Evolutionary conservation across 2,888 invertebrate genomes (phyloP), one percentile per base, ranked within the genome.

Genomic region (Coelogynopora nodosa): DNA sequence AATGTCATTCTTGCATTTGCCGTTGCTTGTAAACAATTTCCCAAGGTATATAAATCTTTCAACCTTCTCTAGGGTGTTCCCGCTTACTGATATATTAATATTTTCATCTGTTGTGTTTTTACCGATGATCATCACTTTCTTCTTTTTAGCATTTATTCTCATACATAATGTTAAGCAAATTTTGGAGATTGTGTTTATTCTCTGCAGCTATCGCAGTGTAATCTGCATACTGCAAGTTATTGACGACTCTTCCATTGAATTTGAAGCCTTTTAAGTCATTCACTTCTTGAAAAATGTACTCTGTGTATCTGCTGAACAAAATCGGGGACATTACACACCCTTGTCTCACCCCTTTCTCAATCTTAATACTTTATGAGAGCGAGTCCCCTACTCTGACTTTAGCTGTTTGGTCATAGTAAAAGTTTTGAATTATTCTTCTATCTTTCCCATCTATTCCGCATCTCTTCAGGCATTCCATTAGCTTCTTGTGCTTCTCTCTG

Each of bases 371-470:
- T n/a, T n/a, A n/a, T n/a, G 49, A 49, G 18, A 49, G 49, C 49
- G 49, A 13, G 5, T 49, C 49, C 49, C 49, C 81, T 80, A 80
- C 27, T 80, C 81, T 23, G 27, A 80, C 81, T 23, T 23, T 27
- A 23, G 81, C 23, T 27, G 23, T 80, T 27, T 80, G 81, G 23
- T 80, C 29, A 5, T n/a, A 23, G 81, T 80, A 82, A 30, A 82
- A 29, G 31, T 82, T 82, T 82, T 31, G 30, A 31, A 82, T 82
- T 30, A 82, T 82, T 31, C 82, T 82, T 30, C n/a, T 31, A 31
- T 82, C 82, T 28, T 82, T 82, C 30, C 31, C 31, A 31, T 82
- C 82, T 31, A 82, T n/a, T n/a, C n/a, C n/a, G n/a, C n/a, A n/a
- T n/a, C n/a, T n/a, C n/a, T n/a, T n/a, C n/a, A n/a, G n/a, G n/a